phyloP scores from a whole-genome alignment of 2,797 vertebrate species.

The Chlorospingus flavigularis region DNA sequence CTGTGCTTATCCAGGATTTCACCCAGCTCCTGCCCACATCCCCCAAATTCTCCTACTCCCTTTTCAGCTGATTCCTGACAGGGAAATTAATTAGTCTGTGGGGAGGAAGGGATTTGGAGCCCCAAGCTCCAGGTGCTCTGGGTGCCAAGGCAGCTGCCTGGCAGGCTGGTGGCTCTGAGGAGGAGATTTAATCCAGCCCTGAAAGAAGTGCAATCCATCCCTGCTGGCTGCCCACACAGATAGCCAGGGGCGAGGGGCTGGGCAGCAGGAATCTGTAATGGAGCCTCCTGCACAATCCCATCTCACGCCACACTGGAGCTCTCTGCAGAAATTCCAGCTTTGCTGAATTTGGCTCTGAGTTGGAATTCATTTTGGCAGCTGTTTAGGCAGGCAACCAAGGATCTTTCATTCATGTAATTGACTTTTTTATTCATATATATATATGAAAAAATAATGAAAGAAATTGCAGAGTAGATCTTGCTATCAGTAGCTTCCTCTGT shows the following conservation, averaged over 20 bases:
- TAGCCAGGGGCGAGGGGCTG: neutral
- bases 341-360: neutral
- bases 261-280: neutral
- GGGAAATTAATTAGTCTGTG: neutral
- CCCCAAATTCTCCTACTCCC: neutral
- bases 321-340: conserved; percentile 35
- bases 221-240: neutral
- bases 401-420: conserved; percentile 61
- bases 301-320: conserved; percentile 5
- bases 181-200: neutral
- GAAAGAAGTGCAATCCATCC: neutral
- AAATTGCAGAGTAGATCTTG: neutral
- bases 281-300: neutral
- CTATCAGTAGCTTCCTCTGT: neutral
- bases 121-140: neutral
- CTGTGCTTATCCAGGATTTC: neutral
- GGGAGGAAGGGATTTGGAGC: neutral
- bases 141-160: conserved; percentile 26
- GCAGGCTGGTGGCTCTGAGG: neutral
- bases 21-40: neutral
- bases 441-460: conserved; percentile 37
- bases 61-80: neutral
- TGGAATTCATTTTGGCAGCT: conserved; percentile 59
- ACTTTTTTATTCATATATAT: conserved; percentile 27
- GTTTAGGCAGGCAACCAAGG: conserved; percentile 52